Evolutionary conservation across 2,888 invertebrate species (phyloP).

Genomic region (Trilocha varians): DNA sequence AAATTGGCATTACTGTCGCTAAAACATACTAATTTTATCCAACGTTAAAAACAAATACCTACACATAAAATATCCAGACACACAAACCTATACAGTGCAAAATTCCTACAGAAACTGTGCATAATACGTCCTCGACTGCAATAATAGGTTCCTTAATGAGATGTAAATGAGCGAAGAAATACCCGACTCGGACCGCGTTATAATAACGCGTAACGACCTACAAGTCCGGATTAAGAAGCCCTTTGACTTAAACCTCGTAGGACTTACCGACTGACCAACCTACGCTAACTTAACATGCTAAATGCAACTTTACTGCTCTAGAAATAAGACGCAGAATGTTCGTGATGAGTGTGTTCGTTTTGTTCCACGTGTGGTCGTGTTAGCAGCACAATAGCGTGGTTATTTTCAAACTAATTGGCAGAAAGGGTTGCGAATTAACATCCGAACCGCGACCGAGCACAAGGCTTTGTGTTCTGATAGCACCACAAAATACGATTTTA

Average conservation of each 20-base stretch:
- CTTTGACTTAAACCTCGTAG: constrained; percentile 65
- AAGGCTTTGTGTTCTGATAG: constrained; percentile 51
- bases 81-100: constrained; percentile 1
- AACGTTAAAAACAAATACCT: neutral
- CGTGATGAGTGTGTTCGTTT: constrained; percentile 28
- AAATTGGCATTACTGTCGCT: no score
- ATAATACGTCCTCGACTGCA: constrained; percentile 43
- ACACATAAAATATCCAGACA: neutral
- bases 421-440: constrained; percentile 73
- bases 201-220: constrained; percentile 74
- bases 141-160: constrained; percentile 70
- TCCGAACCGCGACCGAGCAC: constrained; percentile 51
- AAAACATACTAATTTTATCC: no score
- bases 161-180: constrained; percentile 73
- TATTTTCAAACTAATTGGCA: constrained; percentile 73
- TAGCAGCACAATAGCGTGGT: constrained; percentile 66
- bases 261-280: constrained; percentile 46
- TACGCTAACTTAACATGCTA: constrained; percentile 18
- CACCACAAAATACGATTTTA: constrained; percentile 32
- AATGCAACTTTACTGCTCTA: constrained; percentile 23
- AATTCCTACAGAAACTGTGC: constrained; percentile 14
- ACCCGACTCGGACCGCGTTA: constrained; percentile 65
- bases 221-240: constrained; percentile 74
- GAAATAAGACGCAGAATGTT: constrained; percentile 24
- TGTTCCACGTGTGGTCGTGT: constrained; percentile 55